Evolutionary conservation across 1,140 invertebrate species (phyloP).

Genomic region (Musca domestica): DNA sequence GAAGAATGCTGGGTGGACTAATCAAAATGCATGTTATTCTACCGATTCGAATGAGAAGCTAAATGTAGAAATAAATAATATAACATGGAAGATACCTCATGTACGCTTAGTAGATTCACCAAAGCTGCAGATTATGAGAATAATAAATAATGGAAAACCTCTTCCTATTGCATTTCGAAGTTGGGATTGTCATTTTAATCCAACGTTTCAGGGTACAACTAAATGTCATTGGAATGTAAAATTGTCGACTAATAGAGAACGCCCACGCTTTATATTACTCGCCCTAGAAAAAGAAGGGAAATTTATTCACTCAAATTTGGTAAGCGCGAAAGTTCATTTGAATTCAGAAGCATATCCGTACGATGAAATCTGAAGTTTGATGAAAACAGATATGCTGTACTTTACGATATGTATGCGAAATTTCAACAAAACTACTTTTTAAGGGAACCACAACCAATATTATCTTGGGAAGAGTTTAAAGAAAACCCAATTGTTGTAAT

Average conservation of each 20-base stretch:
- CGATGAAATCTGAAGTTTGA: conserved; percentile 35
- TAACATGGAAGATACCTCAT: conserved; percentile 26
- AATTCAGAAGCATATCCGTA: conserved; percentile 40
- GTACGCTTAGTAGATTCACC: conserved; percentile 12
- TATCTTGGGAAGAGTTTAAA: not conserved
- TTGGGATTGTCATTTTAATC: conserved; percentile 22
- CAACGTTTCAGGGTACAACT: not conserved
- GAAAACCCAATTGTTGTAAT: conserved; percentile 24
- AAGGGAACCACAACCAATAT: not conserved
- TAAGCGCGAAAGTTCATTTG: conserved; percentile 36
- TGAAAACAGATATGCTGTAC: conserved; percentile 20
- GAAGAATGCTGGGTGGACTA: not conserved
- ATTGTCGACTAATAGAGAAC: not conserved
- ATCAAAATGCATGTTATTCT: conserved; percentile 33
- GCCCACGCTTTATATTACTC: not conserved
- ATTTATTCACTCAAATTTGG: conserved; percentile 27
- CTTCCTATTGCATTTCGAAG: conserved; percentile 19
- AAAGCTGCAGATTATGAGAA: conserved; percentile 4
- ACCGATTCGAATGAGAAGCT: conserved; percentile 18
- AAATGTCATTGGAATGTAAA: conserved; percentile 1
- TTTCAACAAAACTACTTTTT: conserved; percentile 29
- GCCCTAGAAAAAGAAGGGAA: not conserved
- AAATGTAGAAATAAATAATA: conserved; percentile 33
- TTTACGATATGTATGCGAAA: conserved; percentile 25
- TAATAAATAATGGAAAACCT: conserved; percentile 5